These are phyloP conservation scores for Lytechinus pictus DNA, from an alignment of 35 echinoderm and acorn worm species.

Conservation along the genomic window DNA sequence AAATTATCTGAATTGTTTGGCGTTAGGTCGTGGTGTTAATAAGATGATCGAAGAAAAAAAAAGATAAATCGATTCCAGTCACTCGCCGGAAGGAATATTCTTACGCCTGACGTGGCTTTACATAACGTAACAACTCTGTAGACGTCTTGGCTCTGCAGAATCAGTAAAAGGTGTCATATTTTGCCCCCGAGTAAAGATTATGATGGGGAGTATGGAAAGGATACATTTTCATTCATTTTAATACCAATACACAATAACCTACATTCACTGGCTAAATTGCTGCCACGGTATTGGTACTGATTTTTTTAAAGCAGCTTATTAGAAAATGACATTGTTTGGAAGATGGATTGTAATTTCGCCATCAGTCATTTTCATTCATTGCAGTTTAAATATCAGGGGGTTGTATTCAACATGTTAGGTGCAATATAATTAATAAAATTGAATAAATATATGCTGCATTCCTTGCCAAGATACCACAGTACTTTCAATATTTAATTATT, in stretches of 20 bases:
- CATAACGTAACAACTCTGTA: not conserved
- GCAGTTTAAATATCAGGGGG: no score
- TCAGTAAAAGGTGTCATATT: not conserved
- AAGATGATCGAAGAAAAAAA: not conserved
- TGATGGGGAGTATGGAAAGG: not conserved
- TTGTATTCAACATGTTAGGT: no score
- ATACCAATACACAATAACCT: not conserved
- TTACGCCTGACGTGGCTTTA: not conserved
- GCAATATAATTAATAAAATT: no score
- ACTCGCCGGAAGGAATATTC: not conserved
- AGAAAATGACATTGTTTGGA: no score
- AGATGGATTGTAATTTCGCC: no score
- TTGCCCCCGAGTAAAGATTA: not conserved
- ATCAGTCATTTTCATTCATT: no score
- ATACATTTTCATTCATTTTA: not conserved
- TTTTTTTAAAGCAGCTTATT: not conserved
- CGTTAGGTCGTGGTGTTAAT: not conserved
- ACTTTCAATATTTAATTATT: no score
- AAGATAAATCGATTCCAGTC: not conserved
- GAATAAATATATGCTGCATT: no score
- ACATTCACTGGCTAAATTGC: not conserved
- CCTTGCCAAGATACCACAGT: no score
- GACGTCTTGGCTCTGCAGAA: not conserved
- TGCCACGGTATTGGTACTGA: not conserved
- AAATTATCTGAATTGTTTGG: not conserved